A percentile compares a stretch with the other conserved stretches of the same genome.
Evolutionary conservation across 2,113 vertebrate species (phyloP).

Genomic region (Pluvialis apricaria): DNA sequence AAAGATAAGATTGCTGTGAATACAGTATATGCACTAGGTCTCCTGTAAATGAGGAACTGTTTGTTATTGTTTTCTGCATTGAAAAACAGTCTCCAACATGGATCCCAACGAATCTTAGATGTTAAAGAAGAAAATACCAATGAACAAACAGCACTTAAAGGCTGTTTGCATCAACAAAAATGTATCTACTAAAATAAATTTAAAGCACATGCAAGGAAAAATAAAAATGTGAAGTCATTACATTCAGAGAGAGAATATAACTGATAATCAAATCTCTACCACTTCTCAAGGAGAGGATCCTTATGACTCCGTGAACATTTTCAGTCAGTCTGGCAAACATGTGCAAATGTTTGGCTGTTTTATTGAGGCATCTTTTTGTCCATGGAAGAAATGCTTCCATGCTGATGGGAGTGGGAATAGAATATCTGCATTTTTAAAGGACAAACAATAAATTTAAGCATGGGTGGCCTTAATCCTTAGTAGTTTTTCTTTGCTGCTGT

Average conservation of each 20-base stretch:
- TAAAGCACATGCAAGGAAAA: constrained; percentile 72
- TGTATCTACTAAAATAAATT: constrained; percentile 35
- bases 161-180: constrained; percentile 57
- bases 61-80: constrained; percentile 38
- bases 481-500: constrained; percentile 78
- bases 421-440: constrained; percentile 74
- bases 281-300: constrained; percentile 59
- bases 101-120: constrained; percentile 64
- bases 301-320: constrained; percentile 50
- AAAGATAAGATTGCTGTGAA: constrained; percentile 58
- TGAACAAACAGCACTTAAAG: constrained; percentile 52
- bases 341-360: constrained; percentile 62
- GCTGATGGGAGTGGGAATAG: constrained; percentile 55
- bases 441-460: constrained; percentile 78
- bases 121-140: constrained; percentile 56
- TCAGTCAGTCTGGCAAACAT: constrained; percentile 64
- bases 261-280: constrained; percentile 54
- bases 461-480: constrained; percentile 80
- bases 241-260: constrained; percentile 53
- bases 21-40: constrained; percentile 60
- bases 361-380: constrained; percentile 58
- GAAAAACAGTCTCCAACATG: constrained; percentile 56
- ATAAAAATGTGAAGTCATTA: constrained; percentile 46
- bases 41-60: constrained; percentile 65
- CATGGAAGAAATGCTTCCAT: constrained; percentile 63